Base-by-base conservation (phyloP, 2,113 vertebrate genomes). In the Onychorhynchus coronatus region DNA sequence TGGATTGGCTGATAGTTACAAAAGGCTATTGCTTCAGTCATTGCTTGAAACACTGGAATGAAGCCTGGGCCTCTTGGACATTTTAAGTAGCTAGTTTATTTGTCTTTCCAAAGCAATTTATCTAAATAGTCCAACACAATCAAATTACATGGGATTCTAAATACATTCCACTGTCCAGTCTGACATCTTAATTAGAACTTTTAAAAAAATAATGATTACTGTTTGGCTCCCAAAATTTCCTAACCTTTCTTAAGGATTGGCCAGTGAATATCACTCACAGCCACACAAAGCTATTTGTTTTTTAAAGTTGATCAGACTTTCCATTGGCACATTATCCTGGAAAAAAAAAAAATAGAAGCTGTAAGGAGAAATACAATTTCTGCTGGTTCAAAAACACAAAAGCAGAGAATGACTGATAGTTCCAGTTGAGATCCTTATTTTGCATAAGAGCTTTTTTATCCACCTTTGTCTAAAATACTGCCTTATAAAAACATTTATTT, bases 61-160 rank as follows among this genome's bases (percentile, higher is more conserved):
- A 91, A 97, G 95, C 97, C 97, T 97, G 96, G 88, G 77, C 89
- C 96, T 96, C 96, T 96, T 97, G 97, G 91, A 95, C 96, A 91
- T 97, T 98, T 98, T 96, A 97, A 97, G 97, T 97, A 95, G 97
- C 87, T 96, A 92, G 93, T 97, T 98, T 98, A 97, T 97, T 98
- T 98, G 93, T 98, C 97, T 98, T 98, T 98, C 97, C 98, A 97
- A 97, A 94, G 95, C 96, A 96, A 96, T 98, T 98, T 98, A 97
- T 97, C 96, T 97, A 96, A 97, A 97, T 91, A 97, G 96, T 97
- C 97, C 97, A 98, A 98, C 96, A 97, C 93, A 98, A 98, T 98
- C 97, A 98, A 98, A 98, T 98, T 97, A 97, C 97, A 96, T 93
- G 91, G 91, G 93, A 93, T 97, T 98, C 96, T 97, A 98, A 98